phyloP scores from a whole-genome alignment of 2,797 vertebrate species.

The Alosa sapidissima region DNA sequence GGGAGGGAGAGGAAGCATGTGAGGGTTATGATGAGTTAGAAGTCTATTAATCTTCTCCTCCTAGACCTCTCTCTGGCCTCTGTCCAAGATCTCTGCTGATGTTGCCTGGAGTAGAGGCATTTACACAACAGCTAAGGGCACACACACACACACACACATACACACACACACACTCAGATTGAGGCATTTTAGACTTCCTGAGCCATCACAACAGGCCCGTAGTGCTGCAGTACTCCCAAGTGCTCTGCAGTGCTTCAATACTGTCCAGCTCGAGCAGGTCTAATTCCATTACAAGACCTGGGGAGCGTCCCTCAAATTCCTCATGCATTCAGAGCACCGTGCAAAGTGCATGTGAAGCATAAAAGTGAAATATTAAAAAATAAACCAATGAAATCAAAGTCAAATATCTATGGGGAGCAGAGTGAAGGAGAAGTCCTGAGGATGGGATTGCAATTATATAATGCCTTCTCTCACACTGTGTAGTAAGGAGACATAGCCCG shows the following conservation, averaged over 20 bases:
- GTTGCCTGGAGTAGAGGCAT: not conserved
- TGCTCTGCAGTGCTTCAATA: not conserved
- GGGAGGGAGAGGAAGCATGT: not conserved
- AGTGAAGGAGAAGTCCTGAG: not conserved
- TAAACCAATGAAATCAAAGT: not conserved
- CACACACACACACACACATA: not conserved
- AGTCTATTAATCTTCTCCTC: conserved; percentile 14
- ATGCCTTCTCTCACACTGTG: no score
- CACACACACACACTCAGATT: not conserved
- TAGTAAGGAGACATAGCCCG: no score
- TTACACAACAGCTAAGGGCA: not conserved
- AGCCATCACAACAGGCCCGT: not conserved
- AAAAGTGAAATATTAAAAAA: conserved; percentile 5
- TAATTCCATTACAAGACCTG: not conserved
- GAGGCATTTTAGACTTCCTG: not conserved
- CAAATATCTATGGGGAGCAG: not conserved
- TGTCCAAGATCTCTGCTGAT: not conserved
- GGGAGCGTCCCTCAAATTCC: not conserved
- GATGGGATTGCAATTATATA: not conserved
- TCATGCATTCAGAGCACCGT: not conserved
- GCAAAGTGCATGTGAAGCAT: not conserved
- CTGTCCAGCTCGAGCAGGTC: not conserved
- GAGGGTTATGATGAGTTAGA: conserved; percentile 8
- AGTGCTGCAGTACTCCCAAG: not conserved
- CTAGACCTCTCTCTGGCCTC: conserved; percentile 12